Conservation (phyloP, 2,797 vertebrate genomes). For the Ptychadena robeensis region DNA sequence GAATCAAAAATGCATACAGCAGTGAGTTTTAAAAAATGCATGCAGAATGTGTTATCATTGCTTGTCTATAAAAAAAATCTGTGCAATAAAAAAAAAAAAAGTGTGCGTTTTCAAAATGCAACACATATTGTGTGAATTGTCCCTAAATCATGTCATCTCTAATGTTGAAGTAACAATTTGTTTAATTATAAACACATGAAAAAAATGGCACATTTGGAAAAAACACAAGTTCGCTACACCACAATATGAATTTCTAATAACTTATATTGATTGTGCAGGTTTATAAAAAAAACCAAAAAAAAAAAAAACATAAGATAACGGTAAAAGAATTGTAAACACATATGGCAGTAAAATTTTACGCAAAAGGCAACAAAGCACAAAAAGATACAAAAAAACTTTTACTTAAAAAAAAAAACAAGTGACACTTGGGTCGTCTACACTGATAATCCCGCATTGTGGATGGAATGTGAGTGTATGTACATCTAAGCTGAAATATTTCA, state of each 20-base stretch:
- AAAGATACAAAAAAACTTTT: too few relatives aligned
- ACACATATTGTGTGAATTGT: too few relatives aligned
- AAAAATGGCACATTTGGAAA: background rate
- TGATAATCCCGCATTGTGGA: background rate
- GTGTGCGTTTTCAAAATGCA: too few relatives aligned
- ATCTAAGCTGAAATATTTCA: background rate
- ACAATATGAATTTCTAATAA: background rate
- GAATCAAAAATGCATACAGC: too few relatives aligned
- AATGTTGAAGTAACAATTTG: background rate
- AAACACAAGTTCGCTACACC: background rate
- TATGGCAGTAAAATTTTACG: background rate
- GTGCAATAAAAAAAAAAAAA: too few relatives aligned
- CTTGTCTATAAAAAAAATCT: too few relatives aligned
- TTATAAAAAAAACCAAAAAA: background rate
- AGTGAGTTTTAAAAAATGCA: too few relatives aligned
- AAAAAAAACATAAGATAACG: background rate
- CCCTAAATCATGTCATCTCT: background rate
- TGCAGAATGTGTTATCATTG: too few relatives aligned
- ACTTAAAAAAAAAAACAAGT: too few relatives aligned
- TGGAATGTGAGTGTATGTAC: background rate
- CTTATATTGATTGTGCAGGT: slow-evolving; percentile 3
- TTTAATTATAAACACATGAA: background rate
- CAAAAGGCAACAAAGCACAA: too few relatives aligned
- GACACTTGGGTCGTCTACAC: background rate
- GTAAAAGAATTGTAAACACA: background rate